Base-by-base conservation (phyloP, 2,113 vertebrate genomes). In the Leucopsar rothschildi region DNA sequence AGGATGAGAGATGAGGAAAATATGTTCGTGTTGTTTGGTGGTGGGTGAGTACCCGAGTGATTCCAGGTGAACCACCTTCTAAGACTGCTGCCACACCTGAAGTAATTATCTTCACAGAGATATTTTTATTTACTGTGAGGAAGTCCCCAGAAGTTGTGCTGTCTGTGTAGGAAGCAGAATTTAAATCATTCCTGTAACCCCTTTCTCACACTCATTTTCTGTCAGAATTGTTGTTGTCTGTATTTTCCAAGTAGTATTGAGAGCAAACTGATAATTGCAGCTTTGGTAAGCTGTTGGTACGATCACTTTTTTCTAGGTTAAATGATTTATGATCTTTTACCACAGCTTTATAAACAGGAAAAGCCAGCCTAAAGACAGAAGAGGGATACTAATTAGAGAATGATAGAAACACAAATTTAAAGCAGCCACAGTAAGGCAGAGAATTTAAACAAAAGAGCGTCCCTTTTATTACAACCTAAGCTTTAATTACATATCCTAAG, bases 361-460 rank as follows among this genome's bases (percentile, higher is more conserved):
- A 96, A 93, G 76, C 86, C 95, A 94, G 86, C 88, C 88, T 92
- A 84, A 91, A 96, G 91, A 94, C 92, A 83, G 92, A 75, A 86
- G 91, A 79, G 85, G 91, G 69, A 95, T 44, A 86, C 80, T 96
- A 96, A 95, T 97, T 97, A 96, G 60, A 44, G 76, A 95, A 94
- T 47, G 86, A 92, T 78, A 97, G 80, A 93, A 97, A 95, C 88
- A 94, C 91, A 94, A 81, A 95, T 95, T 93, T 96, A 86, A 78
- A 97, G 45, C 70, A 93, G 64, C 64, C 76, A 73, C 72, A 86
- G 80, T 55, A 68, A 82, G 76, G 64, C 76, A 94, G 76, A 86
- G 69, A 92, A 88, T 81, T 96, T 90, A 90, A 88, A 97, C 91
- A 92, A 88, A 93, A 94, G 83, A 59, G 80, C 47, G 6, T 93